Percentiles rank a stretch among this genome's conserved stretches.
phyloP scores from a whole-genome alignment of 2,888 invertebrate species.

The Lamellibrachia satsuma region DNA sequence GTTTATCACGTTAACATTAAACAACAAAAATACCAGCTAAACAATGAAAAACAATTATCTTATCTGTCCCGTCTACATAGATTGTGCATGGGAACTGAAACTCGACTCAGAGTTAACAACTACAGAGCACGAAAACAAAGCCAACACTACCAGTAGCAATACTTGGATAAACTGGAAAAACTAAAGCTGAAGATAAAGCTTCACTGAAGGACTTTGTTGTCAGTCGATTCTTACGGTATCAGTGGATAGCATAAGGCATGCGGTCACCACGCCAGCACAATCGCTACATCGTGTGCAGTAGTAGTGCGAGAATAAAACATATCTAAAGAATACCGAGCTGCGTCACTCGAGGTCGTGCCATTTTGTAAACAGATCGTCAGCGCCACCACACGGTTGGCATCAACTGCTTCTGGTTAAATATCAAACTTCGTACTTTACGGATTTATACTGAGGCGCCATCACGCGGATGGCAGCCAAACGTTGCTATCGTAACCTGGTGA shows the following conservation, averaged over 20 bases:
- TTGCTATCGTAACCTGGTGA: no score
- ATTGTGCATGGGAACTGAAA: background rate
- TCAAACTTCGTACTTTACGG: no score
- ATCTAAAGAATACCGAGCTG: no score
- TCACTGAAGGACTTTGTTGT: background rate
- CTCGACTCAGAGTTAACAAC: background rate
- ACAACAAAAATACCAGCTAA: background rate
- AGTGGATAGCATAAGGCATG: background rate
- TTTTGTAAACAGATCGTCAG: no score
- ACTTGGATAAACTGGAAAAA: background rate
- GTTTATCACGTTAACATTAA: background rate
- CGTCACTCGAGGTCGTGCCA: no score
- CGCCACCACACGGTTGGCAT: no score
- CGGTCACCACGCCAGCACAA: background rate
- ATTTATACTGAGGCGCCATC: no score
- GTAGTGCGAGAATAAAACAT: background rate
- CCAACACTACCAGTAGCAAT: no score
- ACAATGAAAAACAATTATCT: background rate
- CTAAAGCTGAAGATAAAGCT: background rate
- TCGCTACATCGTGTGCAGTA: background rate
- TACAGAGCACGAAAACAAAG: background rate
- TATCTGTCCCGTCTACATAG: background rate
- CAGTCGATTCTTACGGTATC: background rate
- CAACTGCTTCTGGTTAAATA: no score
- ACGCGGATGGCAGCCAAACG: no score